Evolutionary conservation across 64 coral and sea anemone genomes (phyloP), one percentile per base, ranked within the genome.

Genomic region (Actinia equina): DNA sequence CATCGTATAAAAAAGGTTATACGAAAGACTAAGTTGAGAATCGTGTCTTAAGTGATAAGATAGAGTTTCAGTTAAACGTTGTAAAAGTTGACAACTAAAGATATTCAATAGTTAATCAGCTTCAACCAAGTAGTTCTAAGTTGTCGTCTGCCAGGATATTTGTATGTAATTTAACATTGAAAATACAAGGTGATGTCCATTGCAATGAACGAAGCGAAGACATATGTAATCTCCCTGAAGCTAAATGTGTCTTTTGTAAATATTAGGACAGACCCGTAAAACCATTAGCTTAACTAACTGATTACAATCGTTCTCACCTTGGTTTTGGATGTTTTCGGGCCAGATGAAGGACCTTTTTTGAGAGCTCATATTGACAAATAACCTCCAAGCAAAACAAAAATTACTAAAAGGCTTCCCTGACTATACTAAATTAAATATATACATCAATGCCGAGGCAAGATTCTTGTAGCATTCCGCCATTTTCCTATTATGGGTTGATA

Each of bases 401-500:
- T 81, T 7, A 49, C 44, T 17, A 2, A 52, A 17, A 51, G 52
- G 20, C 7, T 20, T 49, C 6, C 3, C 4, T 14, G 18, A 51
- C 16, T 20, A 81, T 14, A 49, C 69, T n/a, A n/a, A n/a, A n/a
- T n/a, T n/a, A 26, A 13, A 7, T 14, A 74, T 42, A 74, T 41
- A 41, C 27, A 74, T 74, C 69, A 74, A 41, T 30, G 14, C 23
- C 49, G 18, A 81, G 22, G 43, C 4, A 81, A 22, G 44, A 22
- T 52, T 52, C 78, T 14, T 81, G 17, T n/a, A 81, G 17, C 12
- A 13, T 81, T 19, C 78, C 78, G 78, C 78, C 78, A 81, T 81
- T 81, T 81, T 65, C 62, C 20, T 65, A 65, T 41, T 49, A 49
- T 49, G 42, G 78, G 10, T 81, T 49, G 42, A 23, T 20, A 81